These are phyloP conservation scores for Agrotis puta DNA, from an alignment of 2,888 invertebrate genomes.

Conservation along the genomic window DNA sequence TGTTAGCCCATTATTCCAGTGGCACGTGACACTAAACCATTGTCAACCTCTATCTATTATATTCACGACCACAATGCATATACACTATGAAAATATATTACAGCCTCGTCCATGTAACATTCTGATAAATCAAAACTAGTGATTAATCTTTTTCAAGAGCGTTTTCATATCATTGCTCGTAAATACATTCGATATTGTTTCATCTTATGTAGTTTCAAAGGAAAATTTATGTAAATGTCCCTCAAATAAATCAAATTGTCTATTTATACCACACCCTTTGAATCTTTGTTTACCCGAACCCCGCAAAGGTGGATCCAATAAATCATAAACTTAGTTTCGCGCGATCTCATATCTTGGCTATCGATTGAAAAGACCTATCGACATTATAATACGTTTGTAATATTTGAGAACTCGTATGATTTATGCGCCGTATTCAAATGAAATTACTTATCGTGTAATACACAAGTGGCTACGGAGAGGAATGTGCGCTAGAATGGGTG, in stretches of 20 bases:
- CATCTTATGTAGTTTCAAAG: slow-evolving; percentile 28
- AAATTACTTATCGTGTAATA: slow-evolving; percentile 31
- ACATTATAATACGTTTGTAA: slow-evolving; percentile 48
- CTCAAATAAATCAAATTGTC: slow-evolving; percentile 54
- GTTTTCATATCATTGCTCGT: slow-evolving; percentile 40
- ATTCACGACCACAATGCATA: slow-evolving; percentile 40
- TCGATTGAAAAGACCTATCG: slow-evolving; percentile 67
- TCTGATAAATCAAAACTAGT: slow-evolving; percentile 43
- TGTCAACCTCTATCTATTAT: slow-evolving; percentile 46
- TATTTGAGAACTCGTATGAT: slow-evolving; percentile 55
- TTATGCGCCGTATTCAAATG: slow-evolving; percentile 47
- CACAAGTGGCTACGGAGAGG: background rate
- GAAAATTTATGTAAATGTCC: slow-evolving; percentile 22
- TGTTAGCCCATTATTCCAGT: slow-evolving; percentile 57
- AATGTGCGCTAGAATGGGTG: slow-evolving; percentile 17
- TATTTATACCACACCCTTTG: slow-evolving; percentile 58
- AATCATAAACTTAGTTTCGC: slow-evolving; percentile 76
- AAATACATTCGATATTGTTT: slow-evolving; percentile 35
- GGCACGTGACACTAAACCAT: slow-evolving; percentile 49
- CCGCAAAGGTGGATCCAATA: slow-evolving; percentile 71
- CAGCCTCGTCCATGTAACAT: slow-evolving; percentile 31
- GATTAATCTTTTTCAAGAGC: slow-evolving; percentile 42
- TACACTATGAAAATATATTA: slow-evolving; percentile 37
- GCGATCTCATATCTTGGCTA: slow-evolving; percentile 70
- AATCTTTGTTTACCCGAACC: slow-evolving; percentile 69